Base-by-base conservation (phyloP, 2,797 vertebrate genomes). In the Trachurus trachurus region DNA sequence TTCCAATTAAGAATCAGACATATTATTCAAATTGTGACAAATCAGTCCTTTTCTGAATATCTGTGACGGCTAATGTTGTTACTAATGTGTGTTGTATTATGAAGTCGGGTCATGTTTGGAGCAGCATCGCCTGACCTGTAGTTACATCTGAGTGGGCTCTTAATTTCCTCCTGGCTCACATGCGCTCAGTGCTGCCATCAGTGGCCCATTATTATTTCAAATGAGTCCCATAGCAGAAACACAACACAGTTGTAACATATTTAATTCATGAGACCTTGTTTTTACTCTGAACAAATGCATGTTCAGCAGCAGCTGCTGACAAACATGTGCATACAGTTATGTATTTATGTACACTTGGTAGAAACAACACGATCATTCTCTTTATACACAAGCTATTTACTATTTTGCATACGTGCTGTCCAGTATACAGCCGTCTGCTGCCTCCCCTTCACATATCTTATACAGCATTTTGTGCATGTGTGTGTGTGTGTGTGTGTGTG, bases 381-480 rank as follows among this genome's bases (percentile, higher is more conserved):
- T 12, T 22, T 40, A 42, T 22, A 54, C n/a, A 60, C 44, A 59
- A 39, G 39, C 17, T 56, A 7, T 49, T 34, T 26, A 3, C 1
- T 3, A 60, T 72, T 50, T 59, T 13, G 37, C 52, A 26, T 26
- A 7, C 29, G 11, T 63, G 21, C 34, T 37, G 50, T 71, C 52
- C 47, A 61, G 13, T 71, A 45, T 13, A 37, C 6, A 29, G 54
- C 31, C 34, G 54, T 76, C 63, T 78, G 54, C 72, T 71, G 68
- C 81, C 62, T 79, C 65, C 65, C 31, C 47, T 21, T 5, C 49
- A 54, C 47, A 59, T 37, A 44, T 63, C 70, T 67, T 61, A 63
- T 45, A n/a, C 9, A 29, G n/a, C 7, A 16, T n/a, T 56, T 74
- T 39, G 52, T 64, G 22, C 9, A 13, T 6, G 15, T 42, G 12